Conservation (phyloP, 2,888 invertebrate species). For the Ornithoptera priamus region DNA sequence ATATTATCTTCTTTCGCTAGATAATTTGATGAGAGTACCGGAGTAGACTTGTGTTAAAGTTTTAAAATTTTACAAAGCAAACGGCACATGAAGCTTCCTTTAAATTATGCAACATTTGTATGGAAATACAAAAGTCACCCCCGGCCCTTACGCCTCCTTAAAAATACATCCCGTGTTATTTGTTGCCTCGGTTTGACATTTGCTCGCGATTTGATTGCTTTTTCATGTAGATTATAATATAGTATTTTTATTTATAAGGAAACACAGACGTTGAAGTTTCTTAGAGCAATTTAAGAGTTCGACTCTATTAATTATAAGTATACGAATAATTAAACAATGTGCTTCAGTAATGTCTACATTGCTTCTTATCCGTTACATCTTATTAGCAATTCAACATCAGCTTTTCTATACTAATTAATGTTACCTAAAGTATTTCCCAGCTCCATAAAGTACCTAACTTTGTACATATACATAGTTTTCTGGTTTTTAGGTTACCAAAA, state of each 20-base stretch:
- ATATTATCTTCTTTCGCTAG: constrained; percentile 3
- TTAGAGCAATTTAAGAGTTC: background rate
- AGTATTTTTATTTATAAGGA: constrained; percentile 10
- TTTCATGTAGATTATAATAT: constrained; percentile 70
- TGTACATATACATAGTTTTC: too few relatives aligned
- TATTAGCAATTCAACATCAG: too few relatives aligned
- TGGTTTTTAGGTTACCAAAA: too few relatives aligned
- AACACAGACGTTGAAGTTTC: background rate
- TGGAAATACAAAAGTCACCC: constrained; percentile 70
- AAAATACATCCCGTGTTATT: constrained; percentile 71
- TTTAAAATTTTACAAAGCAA: constrained; percentile 57
- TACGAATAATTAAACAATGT: too few relatives aligned
- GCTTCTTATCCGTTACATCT: too few relatives aligned
- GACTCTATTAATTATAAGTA: background rate
- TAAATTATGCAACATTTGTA: constrained; percentile 79
- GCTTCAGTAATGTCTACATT: too few relatives aligned
- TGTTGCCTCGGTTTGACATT: constrained; percentile 68
- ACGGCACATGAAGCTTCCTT: constrained; percentile 51
- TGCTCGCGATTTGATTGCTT: constrained; percentile 70
- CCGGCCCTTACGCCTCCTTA: constrained; percentile 56
- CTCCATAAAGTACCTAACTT: too few relatives aligned
- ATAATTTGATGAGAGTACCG: constrained; percentile 32
- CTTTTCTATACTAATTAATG: too few relatives aligned
- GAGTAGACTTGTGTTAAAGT: constrained; percentile 54
- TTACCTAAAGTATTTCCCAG: too few relatives aligned